Conservation (phyloP, 2,113 vertebrate genomes). For the Heteronetta atricapilla region DNA sequence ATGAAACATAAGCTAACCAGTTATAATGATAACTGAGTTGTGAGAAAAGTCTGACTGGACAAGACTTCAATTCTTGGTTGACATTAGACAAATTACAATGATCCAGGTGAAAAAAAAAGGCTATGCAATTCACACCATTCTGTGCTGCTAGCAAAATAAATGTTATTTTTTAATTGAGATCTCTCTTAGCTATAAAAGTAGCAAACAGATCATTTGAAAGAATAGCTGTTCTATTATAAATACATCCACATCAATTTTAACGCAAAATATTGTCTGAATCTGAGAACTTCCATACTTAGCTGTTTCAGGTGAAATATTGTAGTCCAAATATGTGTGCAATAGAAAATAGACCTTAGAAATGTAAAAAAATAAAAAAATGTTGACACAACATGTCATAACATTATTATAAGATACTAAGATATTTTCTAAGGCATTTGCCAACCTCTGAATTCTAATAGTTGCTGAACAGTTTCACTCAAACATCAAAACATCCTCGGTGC, state of each 20-base stretch:
- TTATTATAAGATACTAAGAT: background rate
- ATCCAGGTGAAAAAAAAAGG: accelerated
- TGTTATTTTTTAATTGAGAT: background rate
- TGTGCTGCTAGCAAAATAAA: background rate
- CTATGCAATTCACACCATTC: background rate
- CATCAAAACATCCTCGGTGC: background rate
- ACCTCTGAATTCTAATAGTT: background rate
- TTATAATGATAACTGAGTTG: background rate
- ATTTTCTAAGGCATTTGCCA: background rate
- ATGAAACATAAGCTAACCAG: background rate
- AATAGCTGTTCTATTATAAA: background rate
- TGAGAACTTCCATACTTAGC: background rate
- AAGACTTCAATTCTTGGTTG: background rate
- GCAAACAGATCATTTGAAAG: background rate
- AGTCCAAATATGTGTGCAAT: accelerated
- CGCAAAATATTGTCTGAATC: background rate
- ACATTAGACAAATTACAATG: background rate
- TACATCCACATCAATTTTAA: background rate
- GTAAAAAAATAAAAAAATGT: background rate
- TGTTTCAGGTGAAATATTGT: background rate
- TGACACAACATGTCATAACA: background rate
- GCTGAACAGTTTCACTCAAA: background rate
- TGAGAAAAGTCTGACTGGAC: background rate
- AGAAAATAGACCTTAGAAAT: background rate
- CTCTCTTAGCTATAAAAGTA: background rate